phyloP scores from a whole-genome alignment of 2,888 invertebrate genomes.

The Protodeltote pygarga region DNA sequence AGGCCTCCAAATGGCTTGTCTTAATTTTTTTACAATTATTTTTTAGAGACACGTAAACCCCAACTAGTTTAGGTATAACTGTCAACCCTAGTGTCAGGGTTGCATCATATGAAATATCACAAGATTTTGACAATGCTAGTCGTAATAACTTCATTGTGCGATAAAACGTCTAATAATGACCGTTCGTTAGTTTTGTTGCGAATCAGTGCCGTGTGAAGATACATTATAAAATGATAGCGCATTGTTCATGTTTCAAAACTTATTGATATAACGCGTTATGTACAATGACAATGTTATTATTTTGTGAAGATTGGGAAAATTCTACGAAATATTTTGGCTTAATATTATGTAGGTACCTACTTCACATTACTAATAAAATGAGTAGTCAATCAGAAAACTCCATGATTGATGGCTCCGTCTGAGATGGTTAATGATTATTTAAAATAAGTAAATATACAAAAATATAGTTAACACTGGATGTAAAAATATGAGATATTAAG shows the following conservation, averaged over 20 bases:
- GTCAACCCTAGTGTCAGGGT: slow-evolving; percentile 12
- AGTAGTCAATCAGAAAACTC: too few species aligned
- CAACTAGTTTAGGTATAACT: too few species aligned
- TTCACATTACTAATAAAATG: too few species aligned
- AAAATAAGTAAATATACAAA: too few species aligned
- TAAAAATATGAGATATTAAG: too few species aligned
- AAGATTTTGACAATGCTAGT: slow-evolving; percentile 18
- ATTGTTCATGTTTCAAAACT: slow-evolving; percentile 31
- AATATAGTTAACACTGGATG: too few species aligned
- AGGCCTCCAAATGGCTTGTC: too few species aligned
- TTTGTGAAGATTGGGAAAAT: neutral
- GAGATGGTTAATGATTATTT: too few species aligned
- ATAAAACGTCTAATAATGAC: slow-evolving; percentile 10
- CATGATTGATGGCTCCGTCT: too few species aligned
- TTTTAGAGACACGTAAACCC: too few species aligned
- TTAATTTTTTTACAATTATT: too few species aligned
- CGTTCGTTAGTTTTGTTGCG: slow-evolving; percentile 10
- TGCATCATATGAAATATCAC: slow-evolving; percentile 7
- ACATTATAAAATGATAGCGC: slow-evolving; percentile 10
- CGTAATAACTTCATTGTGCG: slow-evolving; percentile 12
- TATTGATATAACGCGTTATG: slow-evolving; percentile 16
- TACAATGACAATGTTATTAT: slow-evolving; percentile 20
- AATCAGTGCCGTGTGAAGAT: slow-evolving; percentile 28
- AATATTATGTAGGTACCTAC: too few species aligned
- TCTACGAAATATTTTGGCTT: neutral